A percentile compares a stretch with the other conserved stretches of the same genome.
phyloP scores from a whole-genome alignment of 53 echinoderm and acorn worm genomes.

The Holothuria scabra region DNA sequence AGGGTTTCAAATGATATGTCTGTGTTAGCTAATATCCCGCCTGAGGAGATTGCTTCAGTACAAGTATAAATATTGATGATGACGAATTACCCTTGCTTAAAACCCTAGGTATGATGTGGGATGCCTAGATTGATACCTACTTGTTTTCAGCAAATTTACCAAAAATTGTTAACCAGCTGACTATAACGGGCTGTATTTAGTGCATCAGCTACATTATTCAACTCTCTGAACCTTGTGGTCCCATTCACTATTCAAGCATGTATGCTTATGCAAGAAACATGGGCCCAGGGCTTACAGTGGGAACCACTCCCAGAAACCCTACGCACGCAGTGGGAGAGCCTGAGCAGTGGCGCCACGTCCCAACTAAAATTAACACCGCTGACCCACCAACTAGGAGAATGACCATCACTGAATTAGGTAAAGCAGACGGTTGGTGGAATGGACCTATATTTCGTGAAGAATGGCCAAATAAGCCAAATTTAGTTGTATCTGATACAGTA shows the following conservation, averaged over 20 bases:
- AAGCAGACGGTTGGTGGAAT: not conserved
- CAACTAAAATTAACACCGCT: conserved; percentile 4
- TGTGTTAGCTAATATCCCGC: conserved; percentile 22
- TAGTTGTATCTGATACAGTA: not conserved
- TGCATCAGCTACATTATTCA: conserved; percentile 5
- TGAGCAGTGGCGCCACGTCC: conserved; percentile 24
- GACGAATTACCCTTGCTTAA: conserved; percentile 51
- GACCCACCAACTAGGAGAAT: not conserved
- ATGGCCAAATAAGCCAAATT: not conserved
- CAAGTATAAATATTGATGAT: not conserved
- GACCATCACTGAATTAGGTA: not conserved
- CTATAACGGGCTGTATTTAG: conserved; percentile 23
- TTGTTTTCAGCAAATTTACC: not conserved
- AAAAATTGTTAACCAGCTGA: not conserved
- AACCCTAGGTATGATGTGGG: conserved; percentile 73
- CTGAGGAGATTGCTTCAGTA: not conserved
- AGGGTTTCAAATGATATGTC: conserved; percentile 61
- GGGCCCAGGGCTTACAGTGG: conserved; percentile 12
- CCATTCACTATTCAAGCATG: conserved; percentile 13
- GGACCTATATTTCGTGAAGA: not conserved
- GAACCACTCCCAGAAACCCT: not conserved
- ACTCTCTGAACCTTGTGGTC: conserved; percentile 17
- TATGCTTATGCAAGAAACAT: conserved; percentile 26
- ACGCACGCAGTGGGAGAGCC: not conserved
- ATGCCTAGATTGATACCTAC: conserved; percentile 44